Conservation (phyloP, 2,113 vertebrate genomes). For the Plestiodon gilberti region DNA sequence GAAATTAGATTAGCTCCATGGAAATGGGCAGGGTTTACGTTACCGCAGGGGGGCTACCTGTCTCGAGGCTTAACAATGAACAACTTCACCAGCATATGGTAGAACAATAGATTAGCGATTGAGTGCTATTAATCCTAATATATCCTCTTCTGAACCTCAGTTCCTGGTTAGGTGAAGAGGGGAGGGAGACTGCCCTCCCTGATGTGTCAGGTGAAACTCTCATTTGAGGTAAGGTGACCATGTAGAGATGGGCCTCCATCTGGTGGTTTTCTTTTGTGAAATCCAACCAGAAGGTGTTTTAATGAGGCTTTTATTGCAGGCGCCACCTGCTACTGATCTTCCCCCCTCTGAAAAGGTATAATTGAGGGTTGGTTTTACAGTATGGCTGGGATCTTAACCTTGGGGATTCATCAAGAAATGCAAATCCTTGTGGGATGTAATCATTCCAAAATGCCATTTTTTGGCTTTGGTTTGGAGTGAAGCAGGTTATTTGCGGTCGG, state of each 20-base stretch:
- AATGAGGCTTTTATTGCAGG: constrained; percentile 81
- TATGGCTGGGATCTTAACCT: constrained; percentile 76
- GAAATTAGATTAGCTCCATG: constrained; percentile 76
- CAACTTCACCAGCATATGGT: constrained; percentile 77
- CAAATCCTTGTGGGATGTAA: constrained; percentile 72
- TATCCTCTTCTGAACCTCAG: constrained; percentile 76
- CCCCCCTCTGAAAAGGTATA: constrained; percentile 76
- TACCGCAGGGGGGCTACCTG: constrained; percentile 75
- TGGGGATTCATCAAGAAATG: constrained; percentile 76
- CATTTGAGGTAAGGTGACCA: constrained; percentile 77
- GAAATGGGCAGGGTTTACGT: constrained; percentile 73
- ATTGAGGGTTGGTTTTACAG: constrained; percentile 78
- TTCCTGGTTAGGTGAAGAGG: constrained; percentile 69
- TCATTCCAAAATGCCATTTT: constrained; percentile 75
- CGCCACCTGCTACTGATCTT: constrained; percentile 82
- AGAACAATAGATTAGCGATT: constrained; percentile 78
- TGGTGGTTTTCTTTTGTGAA: constrained; percentile 80
- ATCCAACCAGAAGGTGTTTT: constrained; percentile 84
- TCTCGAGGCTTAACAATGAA: constrained; percentile 76
- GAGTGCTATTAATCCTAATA: constrained; percentile 82
- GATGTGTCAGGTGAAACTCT: constrained; percentile 79
- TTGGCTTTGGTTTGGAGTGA: constrained; percentile 71
- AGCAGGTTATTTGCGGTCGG: constrained; percentile 75
- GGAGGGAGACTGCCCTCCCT: constrained; percentile 70
- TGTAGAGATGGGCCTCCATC: constrained; percentile 80